Evolutionary conservation across 2,113 vertebrate species (phyloP).

Genomic region (Brienomyrus longianalis): DNA sequence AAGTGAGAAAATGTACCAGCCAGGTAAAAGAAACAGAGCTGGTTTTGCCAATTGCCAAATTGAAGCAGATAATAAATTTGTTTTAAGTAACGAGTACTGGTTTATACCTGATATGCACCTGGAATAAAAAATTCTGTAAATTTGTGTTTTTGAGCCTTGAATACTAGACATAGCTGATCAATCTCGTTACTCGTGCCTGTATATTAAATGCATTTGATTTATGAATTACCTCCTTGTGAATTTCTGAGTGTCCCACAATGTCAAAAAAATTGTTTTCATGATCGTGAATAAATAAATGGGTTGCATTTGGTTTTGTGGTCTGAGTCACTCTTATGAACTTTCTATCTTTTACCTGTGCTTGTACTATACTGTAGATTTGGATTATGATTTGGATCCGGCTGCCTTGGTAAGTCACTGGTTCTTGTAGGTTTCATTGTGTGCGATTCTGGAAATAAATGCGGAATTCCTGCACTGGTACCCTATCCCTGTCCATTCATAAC

Average conservation of each 20-base stretch:
- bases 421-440: neutral
- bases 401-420: neutral
- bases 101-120: neutral
- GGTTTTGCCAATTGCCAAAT: neutral
- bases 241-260: neutral
- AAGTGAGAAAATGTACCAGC: neutral
- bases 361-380: neutral
- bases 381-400: neutral
- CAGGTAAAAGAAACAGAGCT: neutral
- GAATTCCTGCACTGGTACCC: neutral
- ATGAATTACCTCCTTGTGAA: neutral
- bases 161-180: neutral
- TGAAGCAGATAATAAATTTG: neutral
- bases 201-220: neutral
- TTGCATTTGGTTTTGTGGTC: neutral
- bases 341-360: neutral
- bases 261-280: neutral
- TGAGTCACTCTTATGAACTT: neutral
- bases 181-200: neutral
- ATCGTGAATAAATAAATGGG: neutral
- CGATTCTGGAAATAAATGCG: neutral
- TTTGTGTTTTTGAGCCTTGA: neutral
- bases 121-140: neutral
- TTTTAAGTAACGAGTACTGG: neutral
- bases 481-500: neutral